Base-by-base conservation (phyloP, 2,888 invertebrate species). In the Apamea anceps region DNA sequence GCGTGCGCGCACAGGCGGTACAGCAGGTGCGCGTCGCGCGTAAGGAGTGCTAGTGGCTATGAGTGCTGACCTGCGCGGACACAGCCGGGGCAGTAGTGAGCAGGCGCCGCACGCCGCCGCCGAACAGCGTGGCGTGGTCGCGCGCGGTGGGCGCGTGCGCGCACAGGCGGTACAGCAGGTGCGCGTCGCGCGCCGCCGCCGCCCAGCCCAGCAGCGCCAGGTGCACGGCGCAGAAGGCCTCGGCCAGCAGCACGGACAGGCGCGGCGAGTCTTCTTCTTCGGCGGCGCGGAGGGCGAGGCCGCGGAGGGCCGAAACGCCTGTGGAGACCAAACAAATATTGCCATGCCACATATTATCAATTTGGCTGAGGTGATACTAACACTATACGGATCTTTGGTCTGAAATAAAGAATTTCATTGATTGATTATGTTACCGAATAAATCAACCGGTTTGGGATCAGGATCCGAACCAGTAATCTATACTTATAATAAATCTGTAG, bases 261-360 rank as follows among this genome's bases (percentile, higher is more conserved):
- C 99, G 98, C 0, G 99, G 99, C 3, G 99, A 98, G 91, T 99
- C 99, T 89, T 98, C 98, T 91, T 99, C 99, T 92, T 99, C 99
- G 87, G 99, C 99, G 90, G 99, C 99, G 42, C 99, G 97, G 0
- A 99, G 98, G 12, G 99, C 96, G 66, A 99, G 97, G 0, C 99
- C 99, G 48, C 99, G 97, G 65, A 99, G 97, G 80, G 99, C 99
- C 0, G 99, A 99, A 0, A 99, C 99, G 21, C 99, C 97, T 97
- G 82, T 13, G 18, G 5, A 42, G 66, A 37, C 0, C n/a, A 42
- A 2, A n/a, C 0, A 21, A 42, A 45, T 21, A 1, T 32, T 57
- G 25, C 10, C 2, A 57, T 28, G 28, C 28, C 28, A 18, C 15
- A 28, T 28, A 48, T 15, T 42, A 42, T 42, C 0, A 0, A 42